Percentiles rank a stretch among this genome's conserved stretches.
Conservation (phyloP, 1,140 invertebrate species). For the Musca vetustissima region DNA sequence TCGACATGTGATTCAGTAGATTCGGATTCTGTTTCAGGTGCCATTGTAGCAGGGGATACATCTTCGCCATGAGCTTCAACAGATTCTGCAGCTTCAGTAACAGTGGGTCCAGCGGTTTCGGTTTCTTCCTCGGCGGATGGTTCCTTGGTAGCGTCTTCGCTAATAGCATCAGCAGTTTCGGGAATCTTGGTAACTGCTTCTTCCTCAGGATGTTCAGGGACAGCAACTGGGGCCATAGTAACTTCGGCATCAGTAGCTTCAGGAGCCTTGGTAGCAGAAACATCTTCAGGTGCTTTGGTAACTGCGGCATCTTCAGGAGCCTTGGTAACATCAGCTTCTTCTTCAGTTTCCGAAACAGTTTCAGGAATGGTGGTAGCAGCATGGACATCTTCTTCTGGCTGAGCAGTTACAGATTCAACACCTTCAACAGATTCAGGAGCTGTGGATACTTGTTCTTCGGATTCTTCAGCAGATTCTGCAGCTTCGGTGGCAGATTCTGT, state of each 20-base stretch:
- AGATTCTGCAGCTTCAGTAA: not conserved
- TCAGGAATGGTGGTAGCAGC: not conserved
- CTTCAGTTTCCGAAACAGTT: constrained; percentile 2
- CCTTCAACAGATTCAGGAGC: not conserved
- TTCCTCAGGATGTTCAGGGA: constrained; percentile 29
- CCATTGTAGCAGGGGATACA: too few relatives aligned
- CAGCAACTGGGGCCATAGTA: not conserved
- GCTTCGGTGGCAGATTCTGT: not conserved
- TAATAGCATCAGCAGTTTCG: not conserved
- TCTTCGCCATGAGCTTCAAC: not conserved
- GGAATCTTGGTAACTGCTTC: constrained; percentile 21
- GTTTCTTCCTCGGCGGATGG: too few relatives aligned
- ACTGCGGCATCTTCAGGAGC: not conserved
- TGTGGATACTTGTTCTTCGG: constrained; percentile 15
- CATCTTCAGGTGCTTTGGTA: too few relatives aligned
- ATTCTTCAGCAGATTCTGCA: not conserved
- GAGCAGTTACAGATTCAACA: not conserved
- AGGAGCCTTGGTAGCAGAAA: not conserved
- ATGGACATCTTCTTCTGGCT: not conserved
- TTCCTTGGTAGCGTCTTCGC: too few relatives aligned
- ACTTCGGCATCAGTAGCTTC: not conserved
- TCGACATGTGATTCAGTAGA: not conserved
- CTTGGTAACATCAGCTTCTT: not conserved
- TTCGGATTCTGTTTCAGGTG: constrained; percentile 7
- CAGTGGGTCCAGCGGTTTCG: not conserved